Evolutionary conservation across 2,113 vertebrate species (phyloP).

Genomic region (Corapipo altera): DNA sequence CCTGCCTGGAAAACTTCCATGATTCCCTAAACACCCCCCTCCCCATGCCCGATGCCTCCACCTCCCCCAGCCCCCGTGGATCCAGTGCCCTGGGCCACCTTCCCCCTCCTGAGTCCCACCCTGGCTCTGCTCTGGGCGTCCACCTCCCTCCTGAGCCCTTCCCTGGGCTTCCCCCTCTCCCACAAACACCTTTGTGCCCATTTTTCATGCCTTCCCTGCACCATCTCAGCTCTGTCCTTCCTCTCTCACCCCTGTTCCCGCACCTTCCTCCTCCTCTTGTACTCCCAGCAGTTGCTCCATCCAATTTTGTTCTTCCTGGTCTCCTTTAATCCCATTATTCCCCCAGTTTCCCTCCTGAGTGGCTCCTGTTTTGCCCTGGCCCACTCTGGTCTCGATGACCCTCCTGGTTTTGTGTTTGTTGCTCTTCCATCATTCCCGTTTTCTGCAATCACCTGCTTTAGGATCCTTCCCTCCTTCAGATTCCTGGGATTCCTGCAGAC

Average conservation of each 20-base stretch:
- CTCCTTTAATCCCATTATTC: background rate
- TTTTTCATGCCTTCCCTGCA: too few species aligned
- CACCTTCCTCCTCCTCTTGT: background rate
- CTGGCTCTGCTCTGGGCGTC: background rate
- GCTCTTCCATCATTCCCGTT: background rate
- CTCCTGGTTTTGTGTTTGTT: background rate
- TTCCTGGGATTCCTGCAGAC: background rate
- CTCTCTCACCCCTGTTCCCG: background rate
- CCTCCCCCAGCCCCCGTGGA: background rate
- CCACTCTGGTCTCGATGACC: background rate
- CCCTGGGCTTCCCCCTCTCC: background rate
- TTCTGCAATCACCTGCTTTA: background rate
- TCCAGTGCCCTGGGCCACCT: rapidly evolving
- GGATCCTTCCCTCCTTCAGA: background rate
- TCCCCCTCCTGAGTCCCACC: background rate
- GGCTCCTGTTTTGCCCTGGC: background rate
- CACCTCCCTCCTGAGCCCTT: background rate
- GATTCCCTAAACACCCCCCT: rapidly evolving
- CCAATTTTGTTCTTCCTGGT: background rate
- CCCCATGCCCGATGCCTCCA: too few species aligned
- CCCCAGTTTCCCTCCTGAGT: background rate
- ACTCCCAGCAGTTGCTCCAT: background rate
- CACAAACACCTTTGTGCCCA: background rate
- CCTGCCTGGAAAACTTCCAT: too few species aligned
- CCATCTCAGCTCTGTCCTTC: background rate